Conservation (phyloP, 2,888 invertebrate species). For the Alsophila aescularia region DNA sequence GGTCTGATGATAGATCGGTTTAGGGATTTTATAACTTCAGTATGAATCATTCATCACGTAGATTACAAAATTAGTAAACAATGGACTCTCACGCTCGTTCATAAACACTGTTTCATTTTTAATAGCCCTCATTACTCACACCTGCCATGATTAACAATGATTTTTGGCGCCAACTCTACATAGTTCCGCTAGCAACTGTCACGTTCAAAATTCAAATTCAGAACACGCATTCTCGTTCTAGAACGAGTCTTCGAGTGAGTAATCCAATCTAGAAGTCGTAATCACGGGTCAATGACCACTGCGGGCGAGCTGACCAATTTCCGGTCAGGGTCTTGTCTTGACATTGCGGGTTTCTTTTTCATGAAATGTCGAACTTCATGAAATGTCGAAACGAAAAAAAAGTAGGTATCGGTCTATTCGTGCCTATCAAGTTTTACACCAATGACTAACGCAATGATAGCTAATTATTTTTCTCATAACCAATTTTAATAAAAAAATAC, state of each 20-base stretch:
- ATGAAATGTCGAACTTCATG: constrained; percentile 5
- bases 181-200: constrained; percentile 45
- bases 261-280: constrained; percentile 61
- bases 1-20: too few relatives aligned
- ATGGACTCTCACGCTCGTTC: constrained; percentile 3
- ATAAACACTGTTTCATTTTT: constrained; percentile 14
- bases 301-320: constrained; percentile 55
- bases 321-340: constrained; percentile 70
- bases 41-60: too few relatives aligned
- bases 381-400: neutral
- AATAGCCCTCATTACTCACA: constrained; percentile 13
- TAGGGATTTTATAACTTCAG: too few relatives aligned
- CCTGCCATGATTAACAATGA: constrained; percentile 18
- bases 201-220: constrained; percentile 55
- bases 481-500: too few relatives aligned
- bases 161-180: constrained; percentile 19
- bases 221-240: constrained; percentile 52
- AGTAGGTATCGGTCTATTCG: too few relatives aligned
- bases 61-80: constrained; percentile 10
- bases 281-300: constrained; percentile 60
- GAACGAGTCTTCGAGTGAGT: constrained; percentile 54
- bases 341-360: constrained; percentile 62
- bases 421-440: too few relatives aligned
- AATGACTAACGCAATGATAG: too few relatives aligned
- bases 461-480: too few relatives aligned